Conservation (phyloP, 2,113 vertebrate species). For the Tringa solitaria region DNA sequence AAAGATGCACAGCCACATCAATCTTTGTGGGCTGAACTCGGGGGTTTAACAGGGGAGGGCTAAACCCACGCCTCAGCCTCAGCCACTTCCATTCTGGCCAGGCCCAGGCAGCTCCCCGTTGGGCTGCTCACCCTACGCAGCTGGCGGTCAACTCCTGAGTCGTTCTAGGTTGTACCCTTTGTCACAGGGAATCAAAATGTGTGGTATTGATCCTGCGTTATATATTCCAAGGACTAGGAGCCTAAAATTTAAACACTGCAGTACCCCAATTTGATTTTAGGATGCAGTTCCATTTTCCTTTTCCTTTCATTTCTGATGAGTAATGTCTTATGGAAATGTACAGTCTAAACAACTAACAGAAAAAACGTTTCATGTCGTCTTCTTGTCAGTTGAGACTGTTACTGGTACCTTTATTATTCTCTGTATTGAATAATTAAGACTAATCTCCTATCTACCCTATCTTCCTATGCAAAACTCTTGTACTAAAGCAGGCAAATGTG, state of each 20-base stretch:
- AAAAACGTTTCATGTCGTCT: neutral
- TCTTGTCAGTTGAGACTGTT: neutral
- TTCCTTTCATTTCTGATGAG: neutral
- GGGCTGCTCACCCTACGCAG: fast-evolving
- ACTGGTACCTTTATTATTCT: neutral
- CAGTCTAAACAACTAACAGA: neutral
- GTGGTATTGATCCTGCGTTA: fast-evolving
- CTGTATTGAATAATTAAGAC: neutral
- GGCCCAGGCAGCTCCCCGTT: fast-evolving
- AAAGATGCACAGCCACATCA: neutral
- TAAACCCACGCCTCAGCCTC: neutral
- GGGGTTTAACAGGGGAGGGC: neutral
- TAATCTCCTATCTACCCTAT: neutral
- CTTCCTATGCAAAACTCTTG: neutral
- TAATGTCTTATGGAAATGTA: neutral
- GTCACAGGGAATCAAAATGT: neutral
- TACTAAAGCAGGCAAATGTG: neutral
- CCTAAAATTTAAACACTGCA: neutral
- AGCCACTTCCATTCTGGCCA: neutral
- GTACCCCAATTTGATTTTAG: neutral
- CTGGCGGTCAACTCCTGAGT: neutral
- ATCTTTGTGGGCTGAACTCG: neutral
- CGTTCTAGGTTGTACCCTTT: neutral
- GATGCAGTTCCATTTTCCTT: neutral
- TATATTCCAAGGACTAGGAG: neutral